Conservation (phyloP, 2,797 vertebrate genomes). For the Zalophus californianus region DNA sequence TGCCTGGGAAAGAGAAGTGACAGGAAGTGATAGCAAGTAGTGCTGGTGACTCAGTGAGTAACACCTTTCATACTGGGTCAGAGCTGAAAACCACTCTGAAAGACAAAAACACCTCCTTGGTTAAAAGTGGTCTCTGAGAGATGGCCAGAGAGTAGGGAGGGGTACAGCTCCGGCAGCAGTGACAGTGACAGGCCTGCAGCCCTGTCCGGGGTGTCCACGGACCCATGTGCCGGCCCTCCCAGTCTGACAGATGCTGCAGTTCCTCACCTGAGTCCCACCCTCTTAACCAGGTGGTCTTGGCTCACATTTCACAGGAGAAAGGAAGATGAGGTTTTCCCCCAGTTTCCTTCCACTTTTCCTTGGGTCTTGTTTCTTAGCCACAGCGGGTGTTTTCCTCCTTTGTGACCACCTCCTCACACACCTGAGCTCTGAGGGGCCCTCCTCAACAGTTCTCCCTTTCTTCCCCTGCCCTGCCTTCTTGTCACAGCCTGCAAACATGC, state of each 20-base stretch:
- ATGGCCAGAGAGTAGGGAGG: not conserved
- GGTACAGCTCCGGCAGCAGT: accelerated
- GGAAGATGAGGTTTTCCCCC: not conserved
- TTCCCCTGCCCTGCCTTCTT: not conserved
- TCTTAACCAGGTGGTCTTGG: not conserved
- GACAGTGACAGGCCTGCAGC: not conserved
- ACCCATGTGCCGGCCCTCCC: not conserved
- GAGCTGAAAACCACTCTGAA: not conserved
- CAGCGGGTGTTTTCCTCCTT: not conserved
- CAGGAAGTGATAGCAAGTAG: not conserved
- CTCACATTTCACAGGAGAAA: not conserved
- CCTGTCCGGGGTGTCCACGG: not conserved
- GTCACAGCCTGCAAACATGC: not conserved
- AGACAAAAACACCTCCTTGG: not conserved
- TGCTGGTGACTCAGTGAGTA: slow-evolving; percentile 30
- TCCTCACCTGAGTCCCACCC: not conserved
- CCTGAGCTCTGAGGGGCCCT: not conserved
- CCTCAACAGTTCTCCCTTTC: not conserved
- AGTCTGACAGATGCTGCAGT: not conserved
- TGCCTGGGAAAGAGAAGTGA: slow-evolving; percentile 19
- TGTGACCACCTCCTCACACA: accelerated
- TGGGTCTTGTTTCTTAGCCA: not conserved
- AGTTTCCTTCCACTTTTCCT: not conserved
- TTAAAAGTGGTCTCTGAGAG: not conserved
- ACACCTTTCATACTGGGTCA: slow-evolving; percentile 9